Percentiles rank a stretch among this genome's conserved stretches.
Evolutionary conservation across 2,113 vertebrate species (phyloP).

Genomic region (Alligator sinensis): DNA sequence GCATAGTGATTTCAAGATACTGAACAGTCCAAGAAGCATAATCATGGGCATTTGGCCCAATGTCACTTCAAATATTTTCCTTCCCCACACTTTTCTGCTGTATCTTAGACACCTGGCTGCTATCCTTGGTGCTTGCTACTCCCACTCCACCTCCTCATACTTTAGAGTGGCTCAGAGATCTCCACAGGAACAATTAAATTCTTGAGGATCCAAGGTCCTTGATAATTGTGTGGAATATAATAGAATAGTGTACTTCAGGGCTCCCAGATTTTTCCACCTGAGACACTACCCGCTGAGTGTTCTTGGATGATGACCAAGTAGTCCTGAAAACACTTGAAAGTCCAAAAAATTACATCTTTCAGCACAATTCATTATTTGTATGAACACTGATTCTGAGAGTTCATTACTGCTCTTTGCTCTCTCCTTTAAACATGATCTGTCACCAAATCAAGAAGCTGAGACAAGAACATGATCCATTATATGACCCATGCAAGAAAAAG

Average conservation of each 20-base stretch:
- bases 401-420: not conserved
- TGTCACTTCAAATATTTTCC: not conserved
- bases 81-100: rapidly evolving
- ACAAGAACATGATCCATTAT: too few species aligned
- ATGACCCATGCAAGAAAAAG: not conserved
- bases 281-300: not conserved
- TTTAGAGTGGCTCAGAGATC: not conserved
- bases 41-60: not conserved
- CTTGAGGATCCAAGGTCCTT: not conserved
- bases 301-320: not conserved
- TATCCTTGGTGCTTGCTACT: not conserved
- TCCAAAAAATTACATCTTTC: not conserved
- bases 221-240: not conserved
- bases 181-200: not conserved
- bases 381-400: not conserved
- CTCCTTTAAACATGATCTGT: not conserved
- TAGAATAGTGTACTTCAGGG: not conserved
- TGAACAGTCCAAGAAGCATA: rapidly evolving
- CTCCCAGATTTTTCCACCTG: not conserved
- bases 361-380: not conserved
- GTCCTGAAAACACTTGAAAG: not conserved
- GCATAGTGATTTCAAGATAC: not conserved
- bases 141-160: rapidly evolving
- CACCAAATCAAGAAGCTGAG: not conserved
- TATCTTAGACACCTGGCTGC: too few species aligned